These are phyloP conservation scores for Triops cancriformis DNA, from an alignment of 1,140 invertebrate species.

Conservation along the genomic window DNA sequence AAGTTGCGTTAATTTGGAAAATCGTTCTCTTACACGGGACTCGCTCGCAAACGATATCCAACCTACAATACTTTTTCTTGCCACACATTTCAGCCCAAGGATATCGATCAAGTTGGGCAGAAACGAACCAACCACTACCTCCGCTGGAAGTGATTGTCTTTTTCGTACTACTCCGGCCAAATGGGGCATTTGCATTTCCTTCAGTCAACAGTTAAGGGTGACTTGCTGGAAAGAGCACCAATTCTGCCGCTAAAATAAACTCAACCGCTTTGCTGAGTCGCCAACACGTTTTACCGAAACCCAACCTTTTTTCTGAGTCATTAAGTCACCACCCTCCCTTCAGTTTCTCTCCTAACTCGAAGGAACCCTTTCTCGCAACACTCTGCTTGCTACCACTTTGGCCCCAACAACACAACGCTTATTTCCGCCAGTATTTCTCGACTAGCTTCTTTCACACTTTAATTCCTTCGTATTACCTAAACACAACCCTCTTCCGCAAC, in stretches of 20 bases:
- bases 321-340: background rate
- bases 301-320: background rate
- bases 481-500: background rate
- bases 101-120: background rate
- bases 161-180: background rate
- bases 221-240: background rate
- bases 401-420: too few species aligned
- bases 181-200: background rate
- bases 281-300: background rate
- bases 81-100: too few species aligned
- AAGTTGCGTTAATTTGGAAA: too few species aligned
- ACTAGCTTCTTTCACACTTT: background rate
- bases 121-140: background rate
- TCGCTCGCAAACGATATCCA: too few species aligned
- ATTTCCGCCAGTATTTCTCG: too few species aligned
- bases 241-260: slow-evolving; percentile 11
- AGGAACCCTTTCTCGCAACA: background rate
- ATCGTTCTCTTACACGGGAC: too few species aligned
- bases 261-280: slow-evolving; percentile 3
- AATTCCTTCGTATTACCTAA: background rate
- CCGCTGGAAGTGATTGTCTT: background rate
- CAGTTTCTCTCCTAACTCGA: background rate
- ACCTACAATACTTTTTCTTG: too few species aligned
- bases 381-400: too few species aligned
- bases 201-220: background rate